Base-by-base conservation (phyloP, 2,113 vertebrate species). In the Trochalopteron elliotii region DNA sequence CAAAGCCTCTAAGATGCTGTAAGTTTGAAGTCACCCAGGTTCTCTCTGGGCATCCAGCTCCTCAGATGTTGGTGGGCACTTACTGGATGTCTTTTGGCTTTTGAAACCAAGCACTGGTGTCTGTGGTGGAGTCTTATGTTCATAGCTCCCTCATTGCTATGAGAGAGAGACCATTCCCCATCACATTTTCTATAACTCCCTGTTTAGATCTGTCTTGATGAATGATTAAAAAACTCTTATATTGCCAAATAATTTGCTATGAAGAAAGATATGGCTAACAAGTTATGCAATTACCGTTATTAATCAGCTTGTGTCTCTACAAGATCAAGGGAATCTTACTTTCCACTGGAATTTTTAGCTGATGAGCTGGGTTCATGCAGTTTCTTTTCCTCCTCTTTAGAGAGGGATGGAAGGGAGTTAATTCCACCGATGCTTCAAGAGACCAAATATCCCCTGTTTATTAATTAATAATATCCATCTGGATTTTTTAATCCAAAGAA, bases 391-490 rank as follows among this genome's bases (percentile, higher is more conserved):
- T 93, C 65, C 83, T 94, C 50, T 95, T 95, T 52, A 68, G 61
- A 91, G 63, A 87, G 72, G 22, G 64, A 81, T 91, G 83, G 83
- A 93, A 60, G 91, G 91, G 89, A 93, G 83, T 89, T 92, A 31
- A 91, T 96, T 95, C 57, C 4, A 9, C 28, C 10, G 10, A 0
- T 53, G 83, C 93, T 97, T 89, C 49, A 75, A 37, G 89, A 89
- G 74, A 94, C 83, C 35, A 80, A 86, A 74, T 92, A 87, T 91
- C 87, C 86, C 89, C 71, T 78, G 40, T 82, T 97, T 93, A 57
- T 95, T 91, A 95, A 95, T 96, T 94, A 95, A 96, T 91, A 91
- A 91, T 92, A 84, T 89, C 89, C 77, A 95, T 94, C 89, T 95
- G 94, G 93, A 52, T 68, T 94, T 92, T 87, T 92, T 87, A 64